Evolutionary conservation across 2,888 invertebrate genomes (phyloP).

Genomic region (Andrena flavipes): DNA sequence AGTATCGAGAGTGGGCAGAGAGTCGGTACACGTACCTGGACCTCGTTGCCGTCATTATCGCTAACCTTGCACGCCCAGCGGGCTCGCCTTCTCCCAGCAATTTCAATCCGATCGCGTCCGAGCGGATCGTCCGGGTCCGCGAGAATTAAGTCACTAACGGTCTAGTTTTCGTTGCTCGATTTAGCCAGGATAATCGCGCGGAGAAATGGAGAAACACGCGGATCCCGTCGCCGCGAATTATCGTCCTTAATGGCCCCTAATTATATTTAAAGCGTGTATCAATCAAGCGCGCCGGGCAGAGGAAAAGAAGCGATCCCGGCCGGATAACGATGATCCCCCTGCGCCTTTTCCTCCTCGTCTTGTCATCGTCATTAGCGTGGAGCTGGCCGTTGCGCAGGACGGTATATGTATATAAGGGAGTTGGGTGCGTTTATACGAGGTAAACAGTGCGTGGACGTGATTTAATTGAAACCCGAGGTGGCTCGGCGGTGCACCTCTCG

Average conservation of each 20-base stretch:
- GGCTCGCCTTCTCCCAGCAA: conserved; percentile 11
- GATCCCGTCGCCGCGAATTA: neutral
- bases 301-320: conserved; percentile 9
- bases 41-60: conserved; percentile 30
- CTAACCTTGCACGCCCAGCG: conserved; percentile 7
- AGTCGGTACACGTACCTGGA: conserved; percentile 24
- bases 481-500: conserved; percentile 60
- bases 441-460: conserved; percentile 81
- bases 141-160: conserved; percentile 41
- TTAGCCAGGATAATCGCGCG: neutral
- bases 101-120: conserved; percentile 35
- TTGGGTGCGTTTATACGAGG: conserved; percentile 77
- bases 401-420: conserved; percentile 59
- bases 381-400: conserved; percentile 32
- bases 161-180: conserved; percentile 5
- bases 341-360: conserved; percentile 29
- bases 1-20: conserved; percentile 2
- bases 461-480: conserved; percentile 81
- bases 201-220: neutral
- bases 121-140: neutral
- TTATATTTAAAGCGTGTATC: conserved; percentile 22
- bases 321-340: conserved; percentile 28
- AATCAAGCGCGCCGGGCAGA: neutral
- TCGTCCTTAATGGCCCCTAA: conserved; percentile 8
- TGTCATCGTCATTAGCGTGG: conserved; percentile 66